Base-by-base conservation (phyloP, 2,113 vertebrate species). In the Formicarius rufipectus region DNA sequence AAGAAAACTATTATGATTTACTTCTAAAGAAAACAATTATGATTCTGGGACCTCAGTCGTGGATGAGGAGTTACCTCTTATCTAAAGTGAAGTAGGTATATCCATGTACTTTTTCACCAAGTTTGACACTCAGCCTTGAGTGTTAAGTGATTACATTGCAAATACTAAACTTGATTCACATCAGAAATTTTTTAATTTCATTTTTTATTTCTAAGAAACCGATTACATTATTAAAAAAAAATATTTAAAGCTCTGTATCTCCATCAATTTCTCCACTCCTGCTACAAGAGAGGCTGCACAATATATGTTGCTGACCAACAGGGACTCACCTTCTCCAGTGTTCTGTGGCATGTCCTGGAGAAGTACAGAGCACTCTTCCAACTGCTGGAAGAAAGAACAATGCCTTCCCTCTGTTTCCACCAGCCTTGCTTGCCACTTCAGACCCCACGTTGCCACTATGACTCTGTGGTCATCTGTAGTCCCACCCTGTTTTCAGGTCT, bases 361-460 rank as follows among this genome's bases (percentile, higher is more conserved):
- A 22, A 80, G 20, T 1, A 14, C 14, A 27, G 12, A 68, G 27
- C 10, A 55, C 9, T 35, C 15, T 68, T 17, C 25, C 9, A 8
- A 8, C 20, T 40, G 14, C 44, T 50, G 31, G 20, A 45, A 23
- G 35, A 60, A 39, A 60, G 12, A 39, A 25, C 49, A 68, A 67
- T 21, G 10, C 5, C 5, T 8, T 31, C 18, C 6, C 27, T 59
- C 14, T 27, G 4, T n/a, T 66, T 76, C 13, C 10, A n/a, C 4
- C 25, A 55, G 5, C 33, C 20, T 66, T 60, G 7, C 22, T 30
- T 78, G 16, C 5, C 28, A 7, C 4, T 40, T 35, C 6, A 28
- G 16, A 31, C 2, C 21, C 18, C 8, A 13, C 5, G 60, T 17
- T 47, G 11, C 23, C 62, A 2, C 55, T 62, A 2, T 0, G 2